Conservation (phyloP, 1,140 invertebrate species). For the Sitodiplosis mosellana region DNA sequence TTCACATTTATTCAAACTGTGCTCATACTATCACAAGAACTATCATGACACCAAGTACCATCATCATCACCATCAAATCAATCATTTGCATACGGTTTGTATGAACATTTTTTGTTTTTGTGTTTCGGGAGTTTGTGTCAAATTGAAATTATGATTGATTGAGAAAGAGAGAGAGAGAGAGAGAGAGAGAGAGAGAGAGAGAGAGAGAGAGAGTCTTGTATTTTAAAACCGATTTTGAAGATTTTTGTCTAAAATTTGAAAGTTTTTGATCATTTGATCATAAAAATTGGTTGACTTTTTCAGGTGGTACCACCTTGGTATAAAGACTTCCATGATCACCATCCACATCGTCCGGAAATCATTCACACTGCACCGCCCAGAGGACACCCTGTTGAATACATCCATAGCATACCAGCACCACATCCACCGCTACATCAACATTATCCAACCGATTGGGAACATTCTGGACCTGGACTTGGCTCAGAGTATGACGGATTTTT, state of each 20-base stretch:
- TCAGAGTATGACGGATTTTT: constrained; percentile 30
- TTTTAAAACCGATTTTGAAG: no score
- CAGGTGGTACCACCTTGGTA: constrained; percentile 22
- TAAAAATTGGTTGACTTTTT: not conserved
- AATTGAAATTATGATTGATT: constrained; percentile 5
- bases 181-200: no score
- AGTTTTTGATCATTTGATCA: not conserved
- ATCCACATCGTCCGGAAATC: constrained; percentile 15
- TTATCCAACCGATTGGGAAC: constrained; percentile 29
- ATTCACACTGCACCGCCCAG: constrained; percentile 23
- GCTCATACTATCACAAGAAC: constrained; percentile 56
- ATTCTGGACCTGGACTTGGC: constrained; percentile 35
- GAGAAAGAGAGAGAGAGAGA: no score
- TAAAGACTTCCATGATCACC: constrained; percentile 7
- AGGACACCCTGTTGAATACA: constrained; percentile 19
- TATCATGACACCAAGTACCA: constrained; percentile 51
- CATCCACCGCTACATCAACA: constrained; percentile 23
- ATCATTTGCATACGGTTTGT: constrained; percentile 39
- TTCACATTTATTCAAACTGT: constrained; percentile 64
- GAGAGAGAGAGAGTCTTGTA: no score
- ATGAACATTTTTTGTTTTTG: constrained; percentile 4
- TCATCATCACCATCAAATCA: constrained; percentile 58
- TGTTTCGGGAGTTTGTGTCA: no score
- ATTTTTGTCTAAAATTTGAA: not conserved
- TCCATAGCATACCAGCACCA: constrained; percentile 17